Conservation (phyloP, 2,797 vertebrate species). For the Hephaestus fuliginosus region DNA sequence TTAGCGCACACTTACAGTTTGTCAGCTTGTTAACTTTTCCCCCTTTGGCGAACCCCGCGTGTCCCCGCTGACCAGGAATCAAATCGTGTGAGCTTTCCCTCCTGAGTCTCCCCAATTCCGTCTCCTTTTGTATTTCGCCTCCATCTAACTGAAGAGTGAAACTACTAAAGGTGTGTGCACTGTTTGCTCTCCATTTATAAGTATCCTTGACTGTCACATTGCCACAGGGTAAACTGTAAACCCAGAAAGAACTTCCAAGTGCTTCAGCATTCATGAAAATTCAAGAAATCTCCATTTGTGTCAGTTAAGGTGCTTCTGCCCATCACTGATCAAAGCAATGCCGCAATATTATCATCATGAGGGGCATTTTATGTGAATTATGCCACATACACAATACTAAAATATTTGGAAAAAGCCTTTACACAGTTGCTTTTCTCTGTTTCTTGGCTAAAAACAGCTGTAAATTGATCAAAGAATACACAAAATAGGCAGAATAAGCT, state of each 20-base stretch:
- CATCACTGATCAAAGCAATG: conserved; percentile 7
- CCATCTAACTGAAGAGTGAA: conserved; percentile 36
- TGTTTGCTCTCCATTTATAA: conserved; percentile 44
- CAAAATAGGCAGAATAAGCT: conserved; percentile 5
- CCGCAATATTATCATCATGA: conserved; percentile 20
- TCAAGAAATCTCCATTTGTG: conserved; percentile 19
- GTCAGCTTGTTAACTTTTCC: conserved; percentile 61
- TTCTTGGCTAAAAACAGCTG: background rate
- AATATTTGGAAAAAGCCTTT: background rate
- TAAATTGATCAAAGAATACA: conserved; percentile 20
- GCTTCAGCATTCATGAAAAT: conserved; percentile 17
- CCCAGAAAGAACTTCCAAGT: conserved; percentile 15
- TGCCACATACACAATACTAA: conserved; percentile 16
- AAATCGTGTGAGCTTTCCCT: conserved; percentile 56
- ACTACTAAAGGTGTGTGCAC: conserved; percentile 43
- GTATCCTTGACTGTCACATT: conserved; percentile 71
- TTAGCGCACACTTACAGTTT: conserved; percentile 40
- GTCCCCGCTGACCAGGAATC: conserved; percentile 56
- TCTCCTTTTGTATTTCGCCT: conserved; percentile 53
- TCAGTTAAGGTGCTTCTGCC: conserved; percentile 19
- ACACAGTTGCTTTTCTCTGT: conserved; percentile 6
- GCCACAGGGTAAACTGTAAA: conserved; percentile 57
- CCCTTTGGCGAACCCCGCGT: conserved; percentile 24
- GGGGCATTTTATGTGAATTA: conserved; percentile 48
- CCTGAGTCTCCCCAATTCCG: conserved; percentile 17